Conservation (phyloP, 2,797 vertebrate genomes). For the Gallinago stenura region DNA sequence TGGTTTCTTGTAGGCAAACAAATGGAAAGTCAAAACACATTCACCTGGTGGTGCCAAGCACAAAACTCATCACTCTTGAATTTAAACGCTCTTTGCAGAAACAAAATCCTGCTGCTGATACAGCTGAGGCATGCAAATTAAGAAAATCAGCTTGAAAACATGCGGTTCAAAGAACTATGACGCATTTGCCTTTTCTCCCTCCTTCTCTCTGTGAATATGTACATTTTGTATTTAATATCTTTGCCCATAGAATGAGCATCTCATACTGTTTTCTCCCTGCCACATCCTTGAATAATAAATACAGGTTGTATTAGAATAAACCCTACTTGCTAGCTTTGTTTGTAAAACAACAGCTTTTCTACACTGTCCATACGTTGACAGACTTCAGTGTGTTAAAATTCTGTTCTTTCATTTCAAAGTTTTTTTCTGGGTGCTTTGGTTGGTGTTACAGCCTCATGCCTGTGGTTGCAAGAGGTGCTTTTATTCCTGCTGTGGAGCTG, state of each 20-base stretch:
- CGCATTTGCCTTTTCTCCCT: neutral
- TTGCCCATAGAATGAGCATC: neutral
- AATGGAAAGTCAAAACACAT: neutral
- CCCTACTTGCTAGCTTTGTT: neutral
- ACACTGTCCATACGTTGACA: neutral
- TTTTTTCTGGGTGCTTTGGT: neutral
- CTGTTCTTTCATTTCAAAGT: neutral
- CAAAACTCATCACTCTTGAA: neutral
- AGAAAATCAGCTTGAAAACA: neutral
- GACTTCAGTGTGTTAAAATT: neutral
- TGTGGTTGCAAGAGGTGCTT: neutral
- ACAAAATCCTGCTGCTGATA: neutral
- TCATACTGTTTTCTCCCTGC: neutral
- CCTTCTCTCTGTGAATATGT: neutral
- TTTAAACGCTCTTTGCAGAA: neutral
- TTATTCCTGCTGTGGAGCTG: slow-evolving; percentile 1
- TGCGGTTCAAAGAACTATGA: neutral
- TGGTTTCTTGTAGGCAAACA: neutral
- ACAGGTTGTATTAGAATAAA: neutral
- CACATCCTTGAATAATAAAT: neutral
- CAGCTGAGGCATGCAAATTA: neutral
- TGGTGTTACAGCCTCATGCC: neutral
- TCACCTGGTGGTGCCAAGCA: neutral
- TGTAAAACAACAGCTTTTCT: slow-evolving; percentile 4
- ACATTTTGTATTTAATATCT: neutral